Evolutionary conservation across 2,888 invertebrate species (phyloP).

Genomic region (Caenorhabditis afra): DNA sequence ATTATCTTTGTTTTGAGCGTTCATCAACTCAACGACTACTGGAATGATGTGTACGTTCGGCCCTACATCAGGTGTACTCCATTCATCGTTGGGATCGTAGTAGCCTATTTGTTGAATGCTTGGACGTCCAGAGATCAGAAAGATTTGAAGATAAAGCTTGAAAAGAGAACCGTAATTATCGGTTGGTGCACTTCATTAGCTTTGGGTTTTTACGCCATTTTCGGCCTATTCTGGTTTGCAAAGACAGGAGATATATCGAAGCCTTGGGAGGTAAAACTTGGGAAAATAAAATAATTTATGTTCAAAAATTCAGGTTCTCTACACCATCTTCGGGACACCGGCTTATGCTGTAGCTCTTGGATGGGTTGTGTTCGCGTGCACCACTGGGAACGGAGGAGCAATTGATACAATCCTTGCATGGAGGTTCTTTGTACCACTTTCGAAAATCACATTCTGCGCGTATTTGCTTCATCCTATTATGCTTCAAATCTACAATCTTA

Average conservation of each 20-base stretch:
- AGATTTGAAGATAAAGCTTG: conserved; percentile 68
- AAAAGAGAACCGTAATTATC: conserved; percentile 22
- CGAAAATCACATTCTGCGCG: conserved; percentile 93
- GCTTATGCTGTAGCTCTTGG: conserved; percentile 81
- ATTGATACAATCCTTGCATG: conserved; percentile 89
- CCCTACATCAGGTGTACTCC: conserved; percentile 82
- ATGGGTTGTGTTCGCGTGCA: conserved; percentile 83
- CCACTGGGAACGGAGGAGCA: conserved; percentile 77
- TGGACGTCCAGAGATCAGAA: conserved; percentile 54
- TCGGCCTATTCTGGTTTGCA: conserved; percentile 77
- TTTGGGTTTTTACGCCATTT: conserved; percentile 76
- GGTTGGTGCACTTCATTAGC: conserved; percentile 36
- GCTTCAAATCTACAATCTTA: conserved; percentile 78
- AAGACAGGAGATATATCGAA: conserved; percentile 78
- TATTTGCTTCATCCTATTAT: conserved; percentile 85
- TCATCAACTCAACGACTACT: conserved; percentile 75
- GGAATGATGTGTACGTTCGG: conserved; percentile 81
- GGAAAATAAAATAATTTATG: too few relatives aligned
- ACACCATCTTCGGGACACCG: conserved; percentile 75
- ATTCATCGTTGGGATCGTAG: conserved; percentile 81
- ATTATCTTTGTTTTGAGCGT: conserved; percentile 72
- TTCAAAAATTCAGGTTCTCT: conserved; percentile 61
- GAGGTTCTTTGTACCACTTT: conserved; percentile 90
- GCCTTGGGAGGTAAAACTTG: conserved; percentile 53
- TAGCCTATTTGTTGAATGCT: conserved; percentile 81